phyloP scores from a whole-genome alignment of 1,140 invertebrate species.

The Papilio dardanus region DNA sequence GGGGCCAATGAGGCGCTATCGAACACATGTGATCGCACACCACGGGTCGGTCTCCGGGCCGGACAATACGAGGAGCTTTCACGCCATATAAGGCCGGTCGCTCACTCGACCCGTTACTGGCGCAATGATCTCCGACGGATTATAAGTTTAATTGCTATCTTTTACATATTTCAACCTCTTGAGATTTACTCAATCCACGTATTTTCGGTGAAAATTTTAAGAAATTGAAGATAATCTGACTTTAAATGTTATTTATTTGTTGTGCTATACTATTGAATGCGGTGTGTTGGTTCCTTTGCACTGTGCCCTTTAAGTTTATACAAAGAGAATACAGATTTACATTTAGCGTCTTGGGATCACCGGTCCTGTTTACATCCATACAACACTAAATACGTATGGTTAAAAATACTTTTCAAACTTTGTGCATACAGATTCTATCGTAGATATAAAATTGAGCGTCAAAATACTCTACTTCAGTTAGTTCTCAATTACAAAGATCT shows the following conservation, averaged over 20 bases:
- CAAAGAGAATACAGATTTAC: background rate
- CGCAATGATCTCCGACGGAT: slow-evolving; percentile 64
- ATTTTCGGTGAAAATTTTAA: background rate
- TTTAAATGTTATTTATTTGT: background rate
- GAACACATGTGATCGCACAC: slow-evolving; percentile 44
- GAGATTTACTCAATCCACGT: background rate
- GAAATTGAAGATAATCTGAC: background rate
- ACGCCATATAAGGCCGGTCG: slow-evolving; percentile 72
- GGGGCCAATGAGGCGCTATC: slow-evolving; percentile 48
- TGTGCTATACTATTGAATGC: background rate
- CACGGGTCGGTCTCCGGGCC: slow-evolving; percentile 51
- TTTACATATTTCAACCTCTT: slow-evolving; percentile 45
- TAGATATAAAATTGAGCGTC: background rate
- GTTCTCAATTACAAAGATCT: background rate
- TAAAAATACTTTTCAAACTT: background rate
- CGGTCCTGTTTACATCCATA: background rate
- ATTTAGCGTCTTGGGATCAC: background rate
- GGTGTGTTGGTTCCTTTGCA: background rate
- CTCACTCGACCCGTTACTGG: slow-evolving; percentile 73
- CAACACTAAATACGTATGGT: background rate
- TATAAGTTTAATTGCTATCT: slow-evolving; percentile 75
- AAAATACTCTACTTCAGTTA: background rate
- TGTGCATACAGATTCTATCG: no score
- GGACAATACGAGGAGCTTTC: slow-evolving; percentile 76
- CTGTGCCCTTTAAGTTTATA: background rate